A percentile compares a stretch with the other conserved stretches of the same genome.
Evolutionary conservation across 2,888 invertebrate species (phyloP).

Genomic region (Merodon equestris): DNA sequence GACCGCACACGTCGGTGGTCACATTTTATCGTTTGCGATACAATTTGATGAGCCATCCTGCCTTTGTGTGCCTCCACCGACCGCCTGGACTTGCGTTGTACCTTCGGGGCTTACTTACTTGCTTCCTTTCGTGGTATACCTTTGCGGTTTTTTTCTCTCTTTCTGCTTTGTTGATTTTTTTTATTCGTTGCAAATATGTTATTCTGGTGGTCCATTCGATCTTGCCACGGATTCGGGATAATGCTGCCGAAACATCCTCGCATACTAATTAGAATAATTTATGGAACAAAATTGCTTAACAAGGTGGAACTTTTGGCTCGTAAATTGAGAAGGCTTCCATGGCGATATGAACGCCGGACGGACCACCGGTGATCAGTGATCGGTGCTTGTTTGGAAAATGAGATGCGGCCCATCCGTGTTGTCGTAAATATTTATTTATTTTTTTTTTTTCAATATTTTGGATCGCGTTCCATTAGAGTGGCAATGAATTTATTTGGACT

Average conservation of each 20-base stretch:
- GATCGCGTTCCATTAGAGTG: conserved; percentile 58
- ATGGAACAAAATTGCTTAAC: conserved; percentile 68
- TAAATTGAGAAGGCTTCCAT: conserved; percentile 67
- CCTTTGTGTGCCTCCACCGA: conserved; percentile 10
- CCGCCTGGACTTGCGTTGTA: conserved; percentile 17
- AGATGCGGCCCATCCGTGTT: conserved; percentile 43
- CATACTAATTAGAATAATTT: conserved; percentile 68
- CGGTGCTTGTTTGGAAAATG: conserved; percentile 28
- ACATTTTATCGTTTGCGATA: conserved; percentile 67
- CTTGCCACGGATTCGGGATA: conserved; percentile 39
- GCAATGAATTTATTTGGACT: conserved; percentile 67
- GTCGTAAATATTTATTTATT: conserved; percentile 44
- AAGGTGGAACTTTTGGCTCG: conserved; percentile 69
- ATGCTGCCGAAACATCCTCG: conserved; percentile 50
- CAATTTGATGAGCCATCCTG: conserved; percentile 60
- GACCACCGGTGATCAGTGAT: conserved; percentile 11
- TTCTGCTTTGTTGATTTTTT: conserved; percentile 10
- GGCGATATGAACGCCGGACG: conserved; percentile 21
- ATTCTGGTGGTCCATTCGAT: conserved; percentile 64
- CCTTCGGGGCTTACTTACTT: conserved; percentile 15
- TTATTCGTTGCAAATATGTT: conserved; percentile 8
- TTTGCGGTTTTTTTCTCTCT: neutral
- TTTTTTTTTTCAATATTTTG: too few species aligned
- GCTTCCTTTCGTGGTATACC: conserved; percentile 11
- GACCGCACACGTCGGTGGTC: conserved; percentile 68